phyloP scores from a whole-genome alignment of 2,113 vertebrate genomes.

The Ceyx margarethae region DNA sequence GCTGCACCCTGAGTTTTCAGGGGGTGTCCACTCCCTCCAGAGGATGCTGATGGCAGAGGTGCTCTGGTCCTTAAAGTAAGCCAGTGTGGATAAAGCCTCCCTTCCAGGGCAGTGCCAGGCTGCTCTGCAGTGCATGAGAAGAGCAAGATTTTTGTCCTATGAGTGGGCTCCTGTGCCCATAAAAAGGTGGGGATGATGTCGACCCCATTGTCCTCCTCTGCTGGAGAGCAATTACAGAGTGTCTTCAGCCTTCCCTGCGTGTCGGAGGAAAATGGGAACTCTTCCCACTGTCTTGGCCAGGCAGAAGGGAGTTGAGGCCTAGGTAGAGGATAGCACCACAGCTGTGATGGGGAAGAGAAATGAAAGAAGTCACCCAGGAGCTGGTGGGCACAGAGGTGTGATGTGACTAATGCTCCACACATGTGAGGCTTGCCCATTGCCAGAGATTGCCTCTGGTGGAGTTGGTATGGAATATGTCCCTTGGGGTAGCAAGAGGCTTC shows the following conservation, averaged over 20 bases:
- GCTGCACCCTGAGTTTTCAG: not conserved
- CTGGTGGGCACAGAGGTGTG: not conserved
- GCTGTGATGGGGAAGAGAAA: not conserved
- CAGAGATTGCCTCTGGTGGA: not conserved
- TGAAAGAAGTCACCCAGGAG: not conserved
- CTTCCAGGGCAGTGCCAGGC: not conserved
- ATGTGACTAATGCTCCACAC: not conserved
- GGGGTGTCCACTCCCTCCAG: not conserved
- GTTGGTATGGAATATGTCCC: not conserved
- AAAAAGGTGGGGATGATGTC: not conserved
- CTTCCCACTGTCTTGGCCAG: not conserved
- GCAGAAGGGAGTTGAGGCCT: not conserved
- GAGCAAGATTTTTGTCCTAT: not conserved
- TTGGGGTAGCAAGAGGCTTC: not conserved
- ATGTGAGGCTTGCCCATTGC: accelerated
- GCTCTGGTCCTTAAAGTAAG: not conserved
- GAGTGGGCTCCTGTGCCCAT: not conserved
- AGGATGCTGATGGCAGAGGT: not conserved
- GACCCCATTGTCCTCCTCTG: not conserved
- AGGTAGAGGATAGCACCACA: not conserved
- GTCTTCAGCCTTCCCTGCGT: not conserved
- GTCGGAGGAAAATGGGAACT: not conserved
- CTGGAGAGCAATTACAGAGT: not conserved
- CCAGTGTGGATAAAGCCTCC: not conserved
- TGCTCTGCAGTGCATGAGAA: not conserved